These are phyloP conservation scores for Prochilodus magdalenae DNA, from an alignment of 2,113 vertebrate genomes.

Conservation along the genomic window DNA sequence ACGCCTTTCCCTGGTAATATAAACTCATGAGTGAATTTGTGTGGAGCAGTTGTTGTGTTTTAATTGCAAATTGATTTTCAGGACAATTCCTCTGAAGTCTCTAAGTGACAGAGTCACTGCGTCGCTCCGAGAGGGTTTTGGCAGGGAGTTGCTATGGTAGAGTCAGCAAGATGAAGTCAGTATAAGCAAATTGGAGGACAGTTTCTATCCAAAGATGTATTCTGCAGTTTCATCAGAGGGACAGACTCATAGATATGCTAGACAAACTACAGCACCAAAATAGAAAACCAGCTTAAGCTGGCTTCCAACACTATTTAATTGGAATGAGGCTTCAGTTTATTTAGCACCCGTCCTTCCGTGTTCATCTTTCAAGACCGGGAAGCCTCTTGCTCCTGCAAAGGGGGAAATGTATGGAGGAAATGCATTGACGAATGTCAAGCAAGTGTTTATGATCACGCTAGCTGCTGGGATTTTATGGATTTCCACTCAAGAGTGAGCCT, in stretches of 20 bases:
- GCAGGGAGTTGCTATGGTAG: conserved; percentile 20
- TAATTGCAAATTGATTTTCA: conserved; percentile 35
- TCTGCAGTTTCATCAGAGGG: conserved; percentile 10
- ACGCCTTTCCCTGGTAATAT: background rate
- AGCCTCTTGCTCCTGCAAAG: background rate
- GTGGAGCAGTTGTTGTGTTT: conserved; percentile 9
- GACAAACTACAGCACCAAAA: conserved; percentile 9
- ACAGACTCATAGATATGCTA: conserved; percentile 26
- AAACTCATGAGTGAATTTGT: background rate
- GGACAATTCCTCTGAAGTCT: background rate
- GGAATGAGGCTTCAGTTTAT: conserved; percentile 16
- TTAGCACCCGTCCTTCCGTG: background rate
- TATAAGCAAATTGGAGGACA: conserved; percentile 36
- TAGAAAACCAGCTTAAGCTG: conserved; percentile 9
- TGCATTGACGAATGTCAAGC: background rate
- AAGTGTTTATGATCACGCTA: no score
- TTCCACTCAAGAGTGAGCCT: background rate
- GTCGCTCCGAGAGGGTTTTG: conserved; percentile 15
- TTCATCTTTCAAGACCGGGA: background rate
- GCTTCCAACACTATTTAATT: background rate
- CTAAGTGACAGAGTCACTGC: conserved; percentile 26
- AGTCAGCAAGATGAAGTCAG: conserved; percentile 31
- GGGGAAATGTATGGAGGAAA: background rate
- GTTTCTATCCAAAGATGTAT: conserved; percentile 23
- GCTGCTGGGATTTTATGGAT: no score